phyloP scores from a whole-genome alignment of 2,888 invertebrate species.

The Trissolcus brochymenae region DNA sequence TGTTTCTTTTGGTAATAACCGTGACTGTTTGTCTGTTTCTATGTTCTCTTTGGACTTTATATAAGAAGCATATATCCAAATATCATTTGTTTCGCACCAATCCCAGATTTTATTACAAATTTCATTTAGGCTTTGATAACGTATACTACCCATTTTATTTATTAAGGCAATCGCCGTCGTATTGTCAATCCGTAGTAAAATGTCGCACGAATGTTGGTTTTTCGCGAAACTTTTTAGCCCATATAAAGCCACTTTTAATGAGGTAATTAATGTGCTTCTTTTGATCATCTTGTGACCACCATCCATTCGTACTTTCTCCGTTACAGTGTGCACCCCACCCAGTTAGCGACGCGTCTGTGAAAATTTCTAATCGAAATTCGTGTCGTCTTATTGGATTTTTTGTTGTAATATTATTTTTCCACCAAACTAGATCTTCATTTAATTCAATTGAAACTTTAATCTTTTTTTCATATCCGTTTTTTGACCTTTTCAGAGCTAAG shows the following conservation, averaged over 20 bases:
- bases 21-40: constrained; percentile 37
- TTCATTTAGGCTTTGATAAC: neutral
- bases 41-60: constrained; percentile 7
- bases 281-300: constrained; percentile 19
- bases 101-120: constrained; percentile 5
- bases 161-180: constrained; percentile 30
- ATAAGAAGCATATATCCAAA: constrained; percentile 6
- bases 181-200: constrained; percentile 37
- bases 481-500: neutral
- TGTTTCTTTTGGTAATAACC: constrained; percentile 32
- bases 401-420: neutral
- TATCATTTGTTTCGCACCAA: constrained; percentile 7
- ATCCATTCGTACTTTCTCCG: constrained; percentile 5
- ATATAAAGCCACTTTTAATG: constrained; percentile 4
- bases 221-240: constrained; percentile 31
- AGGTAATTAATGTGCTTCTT: constrained; percentile 33
- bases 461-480: constrained; percentile 3
- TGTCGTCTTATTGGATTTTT: constrained; percentile 7
- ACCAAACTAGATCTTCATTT: constrained; percentile 6
- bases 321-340: constrained; percentile 49
- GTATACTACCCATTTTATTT: constrained; percentile 34
- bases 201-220: constrained; percentile 12
- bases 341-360: constrained; percentile 51
- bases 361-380: constrained; percentile 9
- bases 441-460: neutral